Conservation (phyloP, 2,113 vertebrate genomes). For the Mustelus asterias region DNA sequence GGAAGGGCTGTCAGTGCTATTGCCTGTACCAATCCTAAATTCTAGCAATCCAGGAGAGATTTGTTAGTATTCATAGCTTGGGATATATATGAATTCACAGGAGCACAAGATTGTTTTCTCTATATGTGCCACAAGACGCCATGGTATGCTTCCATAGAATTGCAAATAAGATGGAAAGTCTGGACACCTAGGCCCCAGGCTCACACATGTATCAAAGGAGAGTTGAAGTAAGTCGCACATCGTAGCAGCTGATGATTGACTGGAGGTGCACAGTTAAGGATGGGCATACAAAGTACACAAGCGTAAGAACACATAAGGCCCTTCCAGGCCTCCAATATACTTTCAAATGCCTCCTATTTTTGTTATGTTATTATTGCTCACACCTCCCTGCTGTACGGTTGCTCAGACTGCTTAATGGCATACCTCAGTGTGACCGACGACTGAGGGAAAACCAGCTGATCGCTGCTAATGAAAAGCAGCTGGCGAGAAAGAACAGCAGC, state of each 20-base stretch:
- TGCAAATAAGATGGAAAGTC: no score
- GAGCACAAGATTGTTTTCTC: neutral
- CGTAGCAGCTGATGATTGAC: neutral
- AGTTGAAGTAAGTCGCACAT: neutral
- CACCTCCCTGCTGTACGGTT: neutral
- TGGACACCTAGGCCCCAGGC: neutral
- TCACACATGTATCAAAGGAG: neutral
- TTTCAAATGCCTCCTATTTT: conserved; percentile 1
- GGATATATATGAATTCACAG: neutral
- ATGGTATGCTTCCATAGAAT: neutral
- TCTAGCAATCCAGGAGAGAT: neutral
- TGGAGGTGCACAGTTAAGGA: neutral
- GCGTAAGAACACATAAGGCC: neutral
- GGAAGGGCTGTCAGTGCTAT: neutral
- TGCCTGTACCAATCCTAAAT: neutral
- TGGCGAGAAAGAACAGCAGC: neutral
- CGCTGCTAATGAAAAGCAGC: conserved; percentile 1
- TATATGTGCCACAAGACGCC: neutral
- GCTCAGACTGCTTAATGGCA: neutral
- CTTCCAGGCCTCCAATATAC: neutral
- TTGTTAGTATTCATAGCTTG: neutral
- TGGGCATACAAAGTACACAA: neutral
- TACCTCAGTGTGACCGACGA: neutral
- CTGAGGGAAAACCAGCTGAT: conserved; percentile 14
- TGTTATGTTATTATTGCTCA: neutral